These are phyloP conservation scores for Lucilia cuprina DNA, from an alignment of 1,140 invertebrate genomes.

Conservation along the genomic window DNA sequence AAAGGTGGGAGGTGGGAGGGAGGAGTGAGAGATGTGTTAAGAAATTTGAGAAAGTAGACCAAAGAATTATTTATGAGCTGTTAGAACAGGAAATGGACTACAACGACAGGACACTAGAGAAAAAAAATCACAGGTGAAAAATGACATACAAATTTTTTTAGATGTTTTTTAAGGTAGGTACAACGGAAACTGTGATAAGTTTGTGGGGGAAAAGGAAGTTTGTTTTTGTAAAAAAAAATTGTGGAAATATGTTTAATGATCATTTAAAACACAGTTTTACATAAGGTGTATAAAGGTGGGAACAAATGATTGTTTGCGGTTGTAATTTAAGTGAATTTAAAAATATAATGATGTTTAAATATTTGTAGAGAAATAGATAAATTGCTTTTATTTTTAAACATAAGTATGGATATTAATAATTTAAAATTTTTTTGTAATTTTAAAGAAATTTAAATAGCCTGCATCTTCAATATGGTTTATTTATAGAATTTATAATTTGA, in stretches of 20 bases:
- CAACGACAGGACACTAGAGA: background rate
- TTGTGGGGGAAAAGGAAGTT: background rate
- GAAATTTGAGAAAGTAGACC: slow-evolving; percentile 14
- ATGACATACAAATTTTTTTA: background rate
- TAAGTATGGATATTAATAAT: too few relatives aligned
- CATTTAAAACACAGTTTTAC: background rate
- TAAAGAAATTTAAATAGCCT: too few relatives aligned
- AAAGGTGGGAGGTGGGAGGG: background rate
- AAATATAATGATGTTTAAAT: background rate
- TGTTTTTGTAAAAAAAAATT: background rate
- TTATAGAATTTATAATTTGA: too few relatives aligned
- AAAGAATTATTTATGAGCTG: slow-evolving; percentile 34
- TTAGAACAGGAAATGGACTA: slow-evolving; percentile 31
- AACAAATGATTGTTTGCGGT: background rate
- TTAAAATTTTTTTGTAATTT: too few relatives aligned
- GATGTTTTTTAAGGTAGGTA: background rate
- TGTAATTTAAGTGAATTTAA: background rate
- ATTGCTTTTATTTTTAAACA: background rate
- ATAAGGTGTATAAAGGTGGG: background rate
- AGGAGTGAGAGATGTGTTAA: too few relatives aligned
- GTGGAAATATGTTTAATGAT: background rate
- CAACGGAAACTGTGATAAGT: slow-evolving; percentile 28
- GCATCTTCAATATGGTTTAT: too few relatives aligned
- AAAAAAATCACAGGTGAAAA: slow-evolving; percentile 16
- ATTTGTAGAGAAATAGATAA: background rate